Conservation (phyloP, 2,113 vertebrate genomes). For the Speoplatyrhinus poulsoni region DNA sequence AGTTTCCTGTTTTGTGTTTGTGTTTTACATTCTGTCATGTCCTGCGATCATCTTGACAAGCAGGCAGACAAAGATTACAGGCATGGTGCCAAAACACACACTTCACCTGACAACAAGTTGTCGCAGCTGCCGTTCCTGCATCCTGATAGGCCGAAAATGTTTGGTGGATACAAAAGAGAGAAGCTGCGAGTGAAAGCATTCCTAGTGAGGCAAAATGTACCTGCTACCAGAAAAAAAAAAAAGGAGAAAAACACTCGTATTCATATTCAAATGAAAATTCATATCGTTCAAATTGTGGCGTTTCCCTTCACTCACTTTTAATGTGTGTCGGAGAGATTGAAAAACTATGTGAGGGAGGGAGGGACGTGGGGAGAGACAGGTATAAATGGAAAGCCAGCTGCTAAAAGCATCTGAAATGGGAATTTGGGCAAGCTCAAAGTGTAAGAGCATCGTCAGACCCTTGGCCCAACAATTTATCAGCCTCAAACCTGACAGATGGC, state of each 20-base stretch:
- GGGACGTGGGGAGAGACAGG: slow-evolving; percentile 21
- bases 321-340: slow-evolving; percentile 71
- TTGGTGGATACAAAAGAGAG: slow-evolving; percentile 53
- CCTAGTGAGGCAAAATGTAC: slow-evolving; percentile 39
- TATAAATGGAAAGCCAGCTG: slow-evolving; percentile 18
- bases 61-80: slow-evolving; percentile 61
- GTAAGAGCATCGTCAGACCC: slow-evolving; percentile 41
- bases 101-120: slow-evolving; percentile 63
- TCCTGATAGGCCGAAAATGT: slow-evolving; percentile 46
- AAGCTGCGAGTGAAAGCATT: slow-evolving; percentile 20
- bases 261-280: slow-evolving; percentile 72
- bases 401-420: slow-evolving; percentile 41
- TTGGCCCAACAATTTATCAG: slow-evolving; percentile 60
- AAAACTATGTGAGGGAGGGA: slow-evolving; percentile 56
- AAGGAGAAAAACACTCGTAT: slow-evolving; percentile 54
- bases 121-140: slow-evolving; percentile 29
- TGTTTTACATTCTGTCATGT: slow-evolving; percentile 43
- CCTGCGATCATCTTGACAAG: slow-evolving; percentile 58
- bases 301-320: slow-evolving; percentile 57
- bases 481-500: slow-evolving; percentile 63
- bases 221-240: slow-evolving; percentile 34
- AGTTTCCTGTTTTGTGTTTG: slow-evolving; percentile 6
- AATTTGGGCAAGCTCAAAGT: slow-evolving; percentile 47
- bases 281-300: slow-evolving; percentile 69
- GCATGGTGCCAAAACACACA: slow-evolving; percentile 50